Evolutionary conservation across 2,888 invertebrate genomes (phyloP).

Genomic region (Onchidella celtica): DNA sequence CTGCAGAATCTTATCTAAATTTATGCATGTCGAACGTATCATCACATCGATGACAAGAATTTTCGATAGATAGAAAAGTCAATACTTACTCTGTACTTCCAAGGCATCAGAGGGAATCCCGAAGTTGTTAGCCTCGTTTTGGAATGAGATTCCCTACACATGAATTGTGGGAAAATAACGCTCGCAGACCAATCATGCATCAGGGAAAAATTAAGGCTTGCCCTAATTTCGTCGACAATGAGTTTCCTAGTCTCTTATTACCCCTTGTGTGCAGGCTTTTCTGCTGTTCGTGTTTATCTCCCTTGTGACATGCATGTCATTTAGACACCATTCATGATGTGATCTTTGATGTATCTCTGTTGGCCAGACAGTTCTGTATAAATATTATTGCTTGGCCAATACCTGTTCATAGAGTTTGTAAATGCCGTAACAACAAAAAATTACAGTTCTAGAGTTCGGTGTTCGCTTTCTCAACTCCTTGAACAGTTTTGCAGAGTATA

Average conservation of each 20-base stretch:
- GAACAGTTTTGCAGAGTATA: not conserved
- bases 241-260: no score
- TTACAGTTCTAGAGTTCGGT: no score
- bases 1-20: not conserved
- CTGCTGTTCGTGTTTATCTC: not conserved
- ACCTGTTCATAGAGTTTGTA: no score
- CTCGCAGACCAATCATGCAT: conserved; percentile 12
- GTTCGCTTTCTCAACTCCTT: not conserved
- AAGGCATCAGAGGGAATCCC: conserved; percentile 47
- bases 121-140: conserved; percentile 47
- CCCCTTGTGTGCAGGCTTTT: no score
- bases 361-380: no score
- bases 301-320: not conserved
- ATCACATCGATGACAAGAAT: conserved; percentile 50
- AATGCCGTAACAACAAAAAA: no score
- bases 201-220: not conserved
- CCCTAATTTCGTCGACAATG: conserved; percentile 25
- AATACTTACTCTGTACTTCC: conserved; percentile 56
- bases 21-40: not conserved
- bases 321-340: not conserved
- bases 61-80: conserved; percentile 50
- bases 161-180: conserved; percentile 44
- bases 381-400: no score
- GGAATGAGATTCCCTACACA: conserved; percentile 46
- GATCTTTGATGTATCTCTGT: no score